Base-by-base conservation (phyloP, 1,140 invertebrate species). In the Apis cerana region DNA sequence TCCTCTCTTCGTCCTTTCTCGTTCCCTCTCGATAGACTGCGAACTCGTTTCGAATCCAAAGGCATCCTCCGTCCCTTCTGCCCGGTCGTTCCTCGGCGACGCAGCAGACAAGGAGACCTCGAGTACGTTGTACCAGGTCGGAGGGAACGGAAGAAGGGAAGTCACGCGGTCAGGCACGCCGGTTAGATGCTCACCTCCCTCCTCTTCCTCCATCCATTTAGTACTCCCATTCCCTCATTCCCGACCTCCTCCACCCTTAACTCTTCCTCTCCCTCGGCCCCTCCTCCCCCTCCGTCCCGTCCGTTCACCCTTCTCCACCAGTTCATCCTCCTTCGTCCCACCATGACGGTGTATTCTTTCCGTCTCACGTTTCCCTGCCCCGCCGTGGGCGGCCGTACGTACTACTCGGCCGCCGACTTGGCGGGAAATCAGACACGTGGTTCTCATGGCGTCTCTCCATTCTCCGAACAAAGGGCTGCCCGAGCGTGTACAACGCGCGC, bases 371-470 rank as follows among this genome's bases (percentile, higher is more conserved):
- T 82, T 80, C 77, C 70, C 67, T 82, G 50, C 54, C 17, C 64
- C 64, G 56, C 80, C 62, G 67, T 68, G 75, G 77, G 59, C 82
- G 68, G 77, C 70, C 75, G 75, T 75, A 15, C 67, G 4, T 43
- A 43, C 33, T 7, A 43, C 33, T 15, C 78, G 27, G 33, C 23
- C 56, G 48, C 54, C 72, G 68, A 83, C 88, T 89, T 89, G 88
- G 89, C 88, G 89, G 89, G 89, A 90, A 89, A 89, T 80, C 86
- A 84, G 82, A 89, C 88, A 89, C 88, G 89, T 89, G 88, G 86
- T 89, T 89, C 88, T 90, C 88, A 86, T 89, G 84, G 84, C 82
- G 84, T 69, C 64, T 43, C 33, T 43, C 33, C 80, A 86, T 88
- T 86, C 81, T 85, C 86, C 33, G 84, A 88, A 89, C 87, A 89